These are phyloP conservation scores for Apodemia duryi DNA, from an alignment of 2,888 invertebrate genomes.

Conservation along the genomic window DNA sequence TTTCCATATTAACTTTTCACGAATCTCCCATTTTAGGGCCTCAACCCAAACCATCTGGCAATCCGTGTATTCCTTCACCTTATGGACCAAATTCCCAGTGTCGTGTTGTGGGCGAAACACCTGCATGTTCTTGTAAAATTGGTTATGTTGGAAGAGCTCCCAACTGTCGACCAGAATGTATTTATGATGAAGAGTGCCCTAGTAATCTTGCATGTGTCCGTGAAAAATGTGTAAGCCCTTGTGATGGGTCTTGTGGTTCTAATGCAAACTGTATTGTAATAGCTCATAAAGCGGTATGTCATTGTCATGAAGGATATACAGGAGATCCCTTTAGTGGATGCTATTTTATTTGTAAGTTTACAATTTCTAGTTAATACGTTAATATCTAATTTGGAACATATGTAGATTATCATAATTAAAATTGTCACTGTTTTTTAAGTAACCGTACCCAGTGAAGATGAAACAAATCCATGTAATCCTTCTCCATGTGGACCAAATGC, in stretches of 20 bases:
- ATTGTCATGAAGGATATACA: constrained; percentile 87
- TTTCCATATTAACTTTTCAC: not conserved
- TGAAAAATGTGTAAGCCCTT: constrained; percentile 90
- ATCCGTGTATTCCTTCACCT: constrained; percentile 90
- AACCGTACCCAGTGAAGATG: constrained; percentile 80
- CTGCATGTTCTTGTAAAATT: constrained; percentile 88
- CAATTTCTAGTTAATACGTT: not conserved
- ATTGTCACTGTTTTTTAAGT: constrained; percentile 50
- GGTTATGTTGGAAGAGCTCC: constrained; percentile 91
- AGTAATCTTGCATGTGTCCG: constrained; percentile 90
- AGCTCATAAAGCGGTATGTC: constrained; percentile 91
- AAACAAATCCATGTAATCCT: constrained; percentile 88
- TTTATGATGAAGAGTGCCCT: constrained; percentile 90
- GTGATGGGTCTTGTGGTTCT: constrained; percentile 90
- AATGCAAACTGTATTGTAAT: constrained; percentile 88
- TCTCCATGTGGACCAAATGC: constrained; percentile 94
- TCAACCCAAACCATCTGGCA: constrained; percentile 77
- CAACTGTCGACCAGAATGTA: constrained; percentile 92
- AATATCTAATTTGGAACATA: not conserved
- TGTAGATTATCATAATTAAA: constrained; percentile 1
- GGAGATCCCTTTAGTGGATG: constrained; percentile 93
- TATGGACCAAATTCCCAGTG: constrained; percentile 93
- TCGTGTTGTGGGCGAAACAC: constrained; percentile 85
- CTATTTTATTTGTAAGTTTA: constrained; percentile 61
- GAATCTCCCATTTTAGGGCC: constrained; percentile 63